Conservation (phyloP, 1,140 invertebrate genomes). For the Dysdera silvatica region DNA sequence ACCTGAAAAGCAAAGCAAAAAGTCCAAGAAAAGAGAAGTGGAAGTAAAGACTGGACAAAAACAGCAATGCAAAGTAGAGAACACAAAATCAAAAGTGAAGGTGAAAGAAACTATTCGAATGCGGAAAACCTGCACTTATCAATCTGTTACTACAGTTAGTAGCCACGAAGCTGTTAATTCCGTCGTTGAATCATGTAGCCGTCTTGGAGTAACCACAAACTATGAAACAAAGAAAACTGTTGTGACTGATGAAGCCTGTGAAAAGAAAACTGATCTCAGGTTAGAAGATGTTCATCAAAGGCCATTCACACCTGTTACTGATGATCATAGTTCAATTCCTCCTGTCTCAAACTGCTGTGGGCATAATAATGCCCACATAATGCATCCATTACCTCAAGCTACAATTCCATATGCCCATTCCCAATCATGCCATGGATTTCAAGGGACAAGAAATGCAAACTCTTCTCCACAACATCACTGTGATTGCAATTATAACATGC, state of each 20-base stretch:
- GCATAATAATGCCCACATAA: no score
- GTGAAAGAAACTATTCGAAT: slow-evolving; percentile 23
- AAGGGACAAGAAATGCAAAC: slow-evolving; percentile 6
- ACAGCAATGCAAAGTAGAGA: slow-evolving; percentile 16
- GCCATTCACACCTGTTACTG: no score
- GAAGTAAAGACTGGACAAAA: background rate
- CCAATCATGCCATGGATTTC: slow-evolving; percentile 11
- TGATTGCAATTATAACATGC: slow-evolving; percentile 15
- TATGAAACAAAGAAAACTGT: slow-evolving; percentile 26
- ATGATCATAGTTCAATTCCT: slow-evolving; percentile 7
- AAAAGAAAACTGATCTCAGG: slow-evolving; percentile 21
- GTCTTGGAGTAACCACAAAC: slow-evolving; percentile 15
- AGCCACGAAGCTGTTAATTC: slow-evolving; percentile 17
- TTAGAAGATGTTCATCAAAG: no score
- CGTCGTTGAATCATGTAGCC: slow-evolving; percentile 6
- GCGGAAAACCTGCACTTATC: slow-evolving; percentile 28
- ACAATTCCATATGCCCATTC: slow-evolving; percentile 21
- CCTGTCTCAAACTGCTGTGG: slow-evolving; percentile 12
- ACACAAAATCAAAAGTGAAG: slow-evolving; percentile 25
- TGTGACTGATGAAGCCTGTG: slow-evolving; percentile 13
- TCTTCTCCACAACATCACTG: slow-evolving; percentile 7
- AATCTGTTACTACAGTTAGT: slow-evolving; percentile 21
- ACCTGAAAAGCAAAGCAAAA: background rate
- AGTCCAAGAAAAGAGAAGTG: slow-evolving; percentile 7
- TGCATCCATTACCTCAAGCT: slow-evolving; percentile 5